phyloP scores from a whole-genome alignment of 2,888 invertebrate species.

The Leucania comma region DNA sequence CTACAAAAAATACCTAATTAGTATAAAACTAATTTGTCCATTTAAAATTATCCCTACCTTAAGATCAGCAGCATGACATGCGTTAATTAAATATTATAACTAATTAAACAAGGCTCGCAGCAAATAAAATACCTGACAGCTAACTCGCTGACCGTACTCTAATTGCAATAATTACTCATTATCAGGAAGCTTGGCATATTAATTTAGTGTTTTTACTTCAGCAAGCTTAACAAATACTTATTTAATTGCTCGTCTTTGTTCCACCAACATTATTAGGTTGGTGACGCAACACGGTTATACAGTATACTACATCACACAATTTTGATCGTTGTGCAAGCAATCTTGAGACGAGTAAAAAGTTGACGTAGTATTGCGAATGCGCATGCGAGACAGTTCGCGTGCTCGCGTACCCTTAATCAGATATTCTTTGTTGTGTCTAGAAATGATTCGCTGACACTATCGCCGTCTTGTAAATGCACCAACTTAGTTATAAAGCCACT shows the following conservation, averaged over 20 bases:
- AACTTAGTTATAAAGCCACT: constrained; percentile 58
- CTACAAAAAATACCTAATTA: background rate
- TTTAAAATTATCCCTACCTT: constrained; percentile 33
- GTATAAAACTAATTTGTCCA: constrained; percentile 23
- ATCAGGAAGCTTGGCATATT: constrained; percentile 87
- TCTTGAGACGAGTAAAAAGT: constrained; percentile 72
- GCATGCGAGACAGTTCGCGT: constrained; percentile 75
- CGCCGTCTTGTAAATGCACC: constrained; percentile 51
- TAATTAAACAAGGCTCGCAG: constrained; percentile 72
- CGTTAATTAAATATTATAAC: constrained; percentile 64
- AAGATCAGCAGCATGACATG: constrained; percentile 56
- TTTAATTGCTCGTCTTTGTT: constrained; percentile 88
- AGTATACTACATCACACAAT: constrained; percentile 72
- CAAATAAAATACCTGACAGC: constrained; percentile 72
- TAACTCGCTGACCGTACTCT: constrained; percentile 82
- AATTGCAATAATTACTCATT: constrained; percentile 89
- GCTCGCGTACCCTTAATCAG: constrained; percentile 75
- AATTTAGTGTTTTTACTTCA: constrained; percentile 86
- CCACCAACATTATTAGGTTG: constrained; percentile 78
- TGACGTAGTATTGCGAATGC: constrained; percentile 66
- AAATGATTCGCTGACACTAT: constrained; percentile 64
- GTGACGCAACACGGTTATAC: constrained; percentile 83
- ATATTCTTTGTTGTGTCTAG: constrained; percentile 72
- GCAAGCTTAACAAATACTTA: constrained; percentile 87
- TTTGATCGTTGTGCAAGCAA: constrained; percentile 83